These are phyloP conservation scores for Clusia tigrina DNA, from an alignment of 2,888 invertebrate genomes.

Conservation along the genomic window DNA sequence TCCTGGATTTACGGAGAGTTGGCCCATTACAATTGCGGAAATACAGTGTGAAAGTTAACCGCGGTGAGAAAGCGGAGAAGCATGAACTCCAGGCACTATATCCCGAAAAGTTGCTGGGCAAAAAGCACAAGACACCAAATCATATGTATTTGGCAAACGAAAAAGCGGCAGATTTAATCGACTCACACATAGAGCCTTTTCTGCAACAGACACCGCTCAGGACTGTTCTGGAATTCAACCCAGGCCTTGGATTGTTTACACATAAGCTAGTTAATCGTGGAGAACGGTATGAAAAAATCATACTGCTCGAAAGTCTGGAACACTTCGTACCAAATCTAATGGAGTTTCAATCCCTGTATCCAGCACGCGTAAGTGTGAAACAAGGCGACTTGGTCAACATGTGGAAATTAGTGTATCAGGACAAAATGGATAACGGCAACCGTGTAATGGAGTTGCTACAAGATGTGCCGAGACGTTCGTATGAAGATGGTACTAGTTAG, in stretches of 20 bases:
- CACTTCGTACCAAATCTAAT: slow-evolving; percentile 66
- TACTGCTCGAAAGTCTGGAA: slow-evolving; percentile 69
- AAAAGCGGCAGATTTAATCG: slow-evolving; percentile 48
- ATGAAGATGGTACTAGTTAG: slow-evolving; percentile 65
- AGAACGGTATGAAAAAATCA: slow-evolving; percentile 64
- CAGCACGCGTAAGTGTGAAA: slow-evolving; percentile 49
- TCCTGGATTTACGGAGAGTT: too few species aligned
- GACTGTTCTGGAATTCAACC: slow-evolving; percentile 71
- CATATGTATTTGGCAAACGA: slow-evolving; percentile 53
- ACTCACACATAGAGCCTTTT: slow-evolving; percentile 46
- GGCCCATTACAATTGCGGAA: too few species aligned
- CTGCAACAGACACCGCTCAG: slow-evolving; percentile 41
- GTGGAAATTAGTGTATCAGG: slow-evolving; percentile 68
- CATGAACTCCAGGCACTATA: slow-evolving; percentile 34
- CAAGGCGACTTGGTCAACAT: slow-evolving; percentile 69
- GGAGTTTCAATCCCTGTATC: slow-evolving; percentile 48
- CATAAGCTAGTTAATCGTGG: slow-evolving; percentile 67
- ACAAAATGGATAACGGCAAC: slow-evolving; percentile 69
- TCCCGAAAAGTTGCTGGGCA: slow-evolving; percentile 53
- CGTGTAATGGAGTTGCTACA: slow-evolving; percentile 68
- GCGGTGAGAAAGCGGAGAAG: too few species aligned
- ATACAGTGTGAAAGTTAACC: too few species aligned
- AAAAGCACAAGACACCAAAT: slow-evolving; percentile 50
- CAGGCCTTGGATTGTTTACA: slow-evolving; percentile 74
- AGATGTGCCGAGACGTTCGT: slow-evolving; percentile 65